Evolutionary conservation across 2,113 vertebrate species (phyloP).

Genomic region (Prinia subflava): DNA sequence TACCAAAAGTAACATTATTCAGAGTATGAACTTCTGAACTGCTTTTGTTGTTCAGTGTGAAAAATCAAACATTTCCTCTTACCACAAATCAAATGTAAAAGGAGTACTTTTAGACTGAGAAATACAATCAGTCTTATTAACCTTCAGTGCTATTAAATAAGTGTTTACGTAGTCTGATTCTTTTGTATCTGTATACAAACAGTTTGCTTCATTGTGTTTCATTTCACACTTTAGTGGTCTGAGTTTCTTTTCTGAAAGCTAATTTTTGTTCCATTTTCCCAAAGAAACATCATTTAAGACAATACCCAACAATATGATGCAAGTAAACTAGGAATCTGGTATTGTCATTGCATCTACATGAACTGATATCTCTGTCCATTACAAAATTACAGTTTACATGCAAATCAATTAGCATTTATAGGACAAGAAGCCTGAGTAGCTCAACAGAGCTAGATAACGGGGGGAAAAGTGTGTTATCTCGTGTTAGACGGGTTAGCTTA

Average conservation of each 20-base stretch:
- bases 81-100: background rate
- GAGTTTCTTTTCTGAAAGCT: background rate
- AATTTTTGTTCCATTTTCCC: background rate
- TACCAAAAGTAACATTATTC: background rate
- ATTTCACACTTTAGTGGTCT: background rate
- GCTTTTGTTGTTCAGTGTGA: background rate
- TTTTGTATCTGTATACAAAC: background rate
- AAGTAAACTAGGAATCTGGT: background rate
- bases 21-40: background rate
- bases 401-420: background rate
- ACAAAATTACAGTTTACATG: background rate
- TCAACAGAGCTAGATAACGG: background rate
- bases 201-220: background rate
- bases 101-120: background rate
- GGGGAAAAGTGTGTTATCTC: background rate
- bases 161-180: background rate
- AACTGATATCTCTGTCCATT: background rate
- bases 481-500: background rate
- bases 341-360: background rate
- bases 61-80: background rate
- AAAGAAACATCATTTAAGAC: background rate
- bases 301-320: background rate
- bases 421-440: background rate
- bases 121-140: background rate
- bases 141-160: background rate